Evolutionary conservation across 1,140 invertebrate genomes (phyloP).

Genomic region (Maniola jurtina): DNA sequence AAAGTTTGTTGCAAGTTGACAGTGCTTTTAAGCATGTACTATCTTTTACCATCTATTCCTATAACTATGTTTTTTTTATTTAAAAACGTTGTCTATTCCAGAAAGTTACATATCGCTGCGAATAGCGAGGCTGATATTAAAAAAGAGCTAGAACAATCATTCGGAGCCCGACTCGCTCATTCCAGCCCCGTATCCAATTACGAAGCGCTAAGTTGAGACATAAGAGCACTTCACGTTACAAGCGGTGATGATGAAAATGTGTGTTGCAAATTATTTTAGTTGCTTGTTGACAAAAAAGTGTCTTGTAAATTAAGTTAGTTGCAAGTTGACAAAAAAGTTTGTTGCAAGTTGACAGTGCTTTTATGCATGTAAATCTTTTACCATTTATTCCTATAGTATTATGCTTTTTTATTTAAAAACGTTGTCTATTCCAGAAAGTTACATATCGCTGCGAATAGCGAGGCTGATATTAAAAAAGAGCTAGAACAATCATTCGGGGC

Average conservation of each 20-base stretch:
- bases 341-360: too few relatives aligned
- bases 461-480: conserved; percentile 15
- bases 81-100: conserved; percentile 2
- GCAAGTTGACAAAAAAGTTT: too few relatives aligned
- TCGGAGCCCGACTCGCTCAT: conserved; percentile 28
- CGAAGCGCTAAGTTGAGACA: conserved; percentile 20
- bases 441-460: too few relatives aligned
- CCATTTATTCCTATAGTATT: too few relatives aligned
- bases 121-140: conserved; percentile 8
- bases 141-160: conserved; percentile 22
- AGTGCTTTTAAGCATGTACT: too few relatives aligned
- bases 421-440: not conserved
- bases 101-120: not conserved
- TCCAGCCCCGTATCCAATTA: conserved; percentile 28
- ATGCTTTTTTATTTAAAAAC: not conserved
- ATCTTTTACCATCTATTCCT: too few relatives aligned
- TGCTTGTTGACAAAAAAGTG: too few relatives aligned
- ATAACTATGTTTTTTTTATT: too few relatives aligned
- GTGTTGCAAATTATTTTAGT: conserved; percentile 23
- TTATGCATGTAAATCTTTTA: too few relatives aligned
- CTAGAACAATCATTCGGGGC: conserved; percentile 24
- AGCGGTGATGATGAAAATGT: conserved; percentile 19
- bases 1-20: too few relatives aligned
- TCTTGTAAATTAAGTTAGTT: too few relatives aligned
- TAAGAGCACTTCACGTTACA: conserved; percentile 10